phyloP scores from a whole-genome alignment of 2,888 invertebrate genomes.

The Schizaphis graminum region DNA sequence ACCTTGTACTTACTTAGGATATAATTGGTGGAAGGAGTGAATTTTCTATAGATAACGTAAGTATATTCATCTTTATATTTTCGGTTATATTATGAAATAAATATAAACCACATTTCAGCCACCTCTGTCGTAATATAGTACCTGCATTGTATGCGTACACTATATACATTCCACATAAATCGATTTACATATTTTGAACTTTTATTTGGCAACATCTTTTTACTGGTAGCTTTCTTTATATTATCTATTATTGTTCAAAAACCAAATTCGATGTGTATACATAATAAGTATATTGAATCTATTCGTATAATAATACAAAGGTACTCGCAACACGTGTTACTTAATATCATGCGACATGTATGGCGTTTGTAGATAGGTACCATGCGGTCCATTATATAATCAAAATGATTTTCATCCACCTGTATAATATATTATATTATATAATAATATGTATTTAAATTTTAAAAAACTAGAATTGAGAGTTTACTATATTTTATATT shows the following conservation, averaged over 20 bases:
- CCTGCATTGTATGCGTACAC: not conserved
- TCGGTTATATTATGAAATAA: not conserved
- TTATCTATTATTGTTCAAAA: not conserved
- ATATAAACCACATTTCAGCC: not conserved
- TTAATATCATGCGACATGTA: not conserved
- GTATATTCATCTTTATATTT: not conserved
- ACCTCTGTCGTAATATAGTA: not conserved
- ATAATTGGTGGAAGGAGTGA: not conserved
- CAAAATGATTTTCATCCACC: not conserved
- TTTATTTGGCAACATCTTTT: slow-evolving; percentile 3
- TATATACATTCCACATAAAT: not conserved
- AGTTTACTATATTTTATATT: not conserved
- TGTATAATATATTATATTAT: not conserved
- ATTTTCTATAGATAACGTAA: not conserved
- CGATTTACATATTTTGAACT: not conserved
- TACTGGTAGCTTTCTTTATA: not conserved
- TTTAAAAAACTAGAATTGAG: not conserved
- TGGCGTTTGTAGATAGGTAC: not conserved
- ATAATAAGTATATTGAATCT: not conserved
- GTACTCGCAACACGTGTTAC: not conserved
- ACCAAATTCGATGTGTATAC: not conserved
- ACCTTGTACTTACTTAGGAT: not conserved
- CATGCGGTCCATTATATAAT: not conserved
- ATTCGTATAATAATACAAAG: not conserved
- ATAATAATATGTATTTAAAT: not conserved